Percentiles rank a stretch among this genome's conserved stretches.
Evolutionary conservation across 2,113 vertebrate genomes (phyloP).

Genomic region (Sphyrna mokarran): DNA sequence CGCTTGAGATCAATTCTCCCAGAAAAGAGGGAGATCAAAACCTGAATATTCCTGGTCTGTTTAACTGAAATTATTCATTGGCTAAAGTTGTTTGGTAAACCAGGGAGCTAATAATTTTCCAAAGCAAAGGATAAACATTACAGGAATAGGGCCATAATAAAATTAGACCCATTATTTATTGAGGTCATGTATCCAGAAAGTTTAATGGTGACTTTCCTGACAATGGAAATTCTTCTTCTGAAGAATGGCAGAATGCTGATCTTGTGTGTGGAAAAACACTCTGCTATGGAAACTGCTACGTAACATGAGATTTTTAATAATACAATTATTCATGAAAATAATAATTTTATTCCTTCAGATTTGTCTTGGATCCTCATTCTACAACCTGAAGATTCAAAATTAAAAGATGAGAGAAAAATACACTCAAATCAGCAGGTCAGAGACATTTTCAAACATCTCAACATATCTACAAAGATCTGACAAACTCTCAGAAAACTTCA

Average conservation of each 20-base stretch:
- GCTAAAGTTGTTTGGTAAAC: not conserved
- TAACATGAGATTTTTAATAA: not conserved
- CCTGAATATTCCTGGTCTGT: not conserved
- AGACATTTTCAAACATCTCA: not conserved
- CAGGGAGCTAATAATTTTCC: not conserved
- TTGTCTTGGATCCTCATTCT: not conserved
- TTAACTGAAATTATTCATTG: not conserved
- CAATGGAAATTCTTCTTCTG: not conserved
- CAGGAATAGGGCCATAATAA: not conserved
- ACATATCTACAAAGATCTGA: not conserved
- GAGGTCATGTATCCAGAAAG: not conserved
- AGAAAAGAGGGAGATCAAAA: not conserved
- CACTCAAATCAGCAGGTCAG: not conserved
- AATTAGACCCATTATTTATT: not conserved
- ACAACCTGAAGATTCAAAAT: not conserved
- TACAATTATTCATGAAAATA: not conserved
- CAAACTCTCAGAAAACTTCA: not conserved
- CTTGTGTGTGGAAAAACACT: no score
- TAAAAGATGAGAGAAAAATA: not conserved
- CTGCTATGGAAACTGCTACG: not conserved
- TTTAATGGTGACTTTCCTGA: not conserved
- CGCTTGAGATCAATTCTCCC: not conserved
- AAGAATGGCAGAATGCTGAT: not conserved
- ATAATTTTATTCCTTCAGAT: not conserved
- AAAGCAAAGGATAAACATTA: not conserved